Base-by-base conservation (phyloP, 2,888 invertebrate genomes). In the Tanypteryx hageni region DNA sequence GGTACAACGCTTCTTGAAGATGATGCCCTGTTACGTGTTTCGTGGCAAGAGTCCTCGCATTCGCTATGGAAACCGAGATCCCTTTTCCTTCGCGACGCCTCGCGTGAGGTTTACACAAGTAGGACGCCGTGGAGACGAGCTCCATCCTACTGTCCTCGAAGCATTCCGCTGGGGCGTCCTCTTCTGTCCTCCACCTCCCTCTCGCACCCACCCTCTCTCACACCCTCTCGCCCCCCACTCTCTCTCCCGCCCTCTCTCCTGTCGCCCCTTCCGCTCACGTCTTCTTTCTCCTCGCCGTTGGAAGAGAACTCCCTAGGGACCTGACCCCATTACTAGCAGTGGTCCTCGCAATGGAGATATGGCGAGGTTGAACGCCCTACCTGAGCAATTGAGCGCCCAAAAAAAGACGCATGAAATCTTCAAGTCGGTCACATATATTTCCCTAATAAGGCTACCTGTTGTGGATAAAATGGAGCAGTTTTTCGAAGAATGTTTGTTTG, bases 361-460 rank as follows among this genome's bases (percentile, higher is more conserved):
- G 44, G 44, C 44, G 83, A 11, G 83, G 83, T 57, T 83, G 56
- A 57, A 57, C 82, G 82, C 13, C 31, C 82, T 76, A 44, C 44
- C 44, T 44, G 44, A 44, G 44, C 44, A 44, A 3, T 44, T 44
- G 44, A 44, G 44, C 44, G 44, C 44, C 89, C 61, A 89, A n/a
- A 76, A 76, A 27, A 22, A 22, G 22, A 76, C 13, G 76, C 22
- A 27, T 64, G 31, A 86, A 86, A 59, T 86, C 61, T 27, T 59
- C 59, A 86, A 22, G 27, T 86, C 89, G 56, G 76, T 76, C 44
- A 64, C 31, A 44, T 44, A 89, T 89, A 64, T 64, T 68, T 56
- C 56, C n/a, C 44, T 18, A 89, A 89, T 44, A 64, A 44, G 89
- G 59, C 64, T 89, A 89, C 89, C 89, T 89, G 89, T 89, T 89